Conservation (phyloP, 1,140 invertebrate species). For the Brachionus calyciflorus region DNA sequence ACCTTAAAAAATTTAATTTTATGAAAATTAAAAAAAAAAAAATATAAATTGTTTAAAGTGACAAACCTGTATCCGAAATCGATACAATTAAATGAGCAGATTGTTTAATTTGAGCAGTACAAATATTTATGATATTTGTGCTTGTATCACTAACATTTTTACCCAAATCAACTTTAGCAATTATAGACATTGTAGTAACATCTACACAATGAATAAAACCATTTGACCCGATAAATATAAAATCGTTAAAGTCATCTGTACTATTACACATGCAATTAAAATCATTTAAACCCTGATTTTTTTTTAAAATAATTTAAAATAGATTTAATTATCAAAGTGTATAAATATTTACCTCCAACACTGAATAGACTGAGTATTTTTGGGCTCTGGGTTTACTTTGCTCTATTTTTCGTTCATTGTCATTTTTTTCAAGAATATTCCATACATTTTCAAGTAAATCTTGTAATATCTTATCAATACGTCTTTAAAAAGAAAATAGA, state of each 20-base stretch:
- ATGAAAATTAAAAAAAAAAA: background rate
- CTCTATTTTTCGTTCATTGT: constrained; percentile 11
- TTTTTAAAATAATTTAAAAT: background rate
- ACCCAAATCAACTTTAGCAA: constrained; percentile 13
- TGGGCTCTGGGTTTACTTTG: constrained; percentile 23
- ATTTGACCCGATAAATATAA: constrained; percentile 23
- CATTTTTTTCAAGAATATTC: constrained; percentile 11
- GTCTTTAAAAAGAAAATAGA: background rate
- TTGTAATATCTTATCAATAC: constrained; percentile 41
- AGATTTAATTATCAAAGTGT: no score
- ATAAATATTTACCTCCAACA: background rate
- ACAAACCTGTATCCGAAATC: background rate
- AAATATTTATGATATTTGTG: background rate
- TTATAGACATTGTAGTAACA: background rate
- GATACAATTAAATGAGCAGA: background rate
- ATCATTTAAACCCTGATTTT: background rate
- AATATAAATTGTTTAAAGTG: background rate
- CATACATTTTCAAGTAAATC: constrained; percentile 5
- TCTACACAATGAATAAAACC: background rate
- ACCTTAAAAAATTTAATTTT: background rate
- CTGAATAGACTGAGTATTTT: background rate
- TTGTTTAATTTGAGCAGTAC: background rate
- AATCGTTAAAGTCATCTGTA: constrained; percentile 13
- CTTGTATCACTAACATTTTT: background rate
- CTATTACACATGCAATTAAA: background rate